Evolutionary conservation across 2,888 invertebrate genomes (phyloP).

Genomic region (Synanthedon vespiformis): DNA sequence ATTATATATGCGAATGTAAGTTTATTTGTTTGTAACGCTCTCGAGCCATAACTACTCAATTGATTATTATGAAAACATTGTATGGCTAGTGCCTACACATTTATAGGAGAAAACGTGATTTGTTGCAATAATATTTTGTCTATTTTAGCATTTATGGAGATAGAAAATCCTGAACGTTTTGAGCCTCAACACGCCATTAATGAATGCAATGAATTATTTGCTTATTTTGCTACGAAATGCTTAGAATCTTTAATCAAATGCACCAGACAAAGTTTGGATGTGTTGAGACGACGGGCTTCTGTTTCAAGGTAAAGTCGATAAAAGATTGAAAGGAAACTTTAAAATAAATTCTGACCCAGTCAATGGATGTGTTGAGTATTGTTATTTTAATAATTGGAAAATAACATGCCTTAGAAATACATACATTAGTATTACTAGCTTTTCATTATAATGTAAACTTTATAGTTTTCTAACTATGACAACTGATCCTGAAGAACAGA

Average conservation of each 20-base stretch:
- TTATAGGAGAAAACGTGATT: too few relatives aligned
- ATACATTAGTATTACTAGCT: not conserved
- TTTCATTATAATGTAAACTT: not conserved
- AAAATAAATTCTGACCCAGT: not conserved
- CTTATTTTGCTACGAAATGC: constrained; percentile 82
- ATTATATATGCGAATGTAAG: not conserved
- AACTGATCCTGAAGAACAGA: constrained; percentile 53
- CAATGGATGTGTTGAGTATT: too few relatives aligned
- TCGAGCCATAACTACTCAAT: too few relatives aligned
- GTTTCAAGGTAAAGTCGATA: constrained; percentile 41
- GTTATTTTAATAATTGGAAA: too few relatives aligned
- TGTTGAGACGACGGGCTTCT: constrained; percentile 73
- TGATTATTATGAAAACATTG: too few relatives aligned
- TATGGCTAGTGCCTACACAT: too few relatives aligned
- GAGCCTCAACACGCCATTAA: constrained; percentile 73
- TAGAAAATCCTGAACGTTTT: constrained; percentile 71
- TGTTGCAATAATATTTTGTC: too few relatives aligned
- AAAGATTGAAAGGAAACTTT: too few relatives aligned
- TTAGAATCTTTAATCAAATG: constrained; percentile 80
- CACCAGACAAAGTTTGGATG: constrained; percentile 79
- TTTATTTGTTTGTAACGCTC: too few relatives aligned
- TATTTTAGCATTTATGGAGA: constrained; percentile 71
- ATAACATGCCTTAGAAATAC: too few relatives aligned
- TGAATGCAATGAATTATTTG: constrained; percentile 85
- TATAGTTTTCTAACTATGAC: constrained; percentile 62